Evolutionary conservation across 2,113 vertebrate genomes (phyloP), one percentile per base, ranked within the genome.

Genomic region (Alligator mississippiensis): DNA sequence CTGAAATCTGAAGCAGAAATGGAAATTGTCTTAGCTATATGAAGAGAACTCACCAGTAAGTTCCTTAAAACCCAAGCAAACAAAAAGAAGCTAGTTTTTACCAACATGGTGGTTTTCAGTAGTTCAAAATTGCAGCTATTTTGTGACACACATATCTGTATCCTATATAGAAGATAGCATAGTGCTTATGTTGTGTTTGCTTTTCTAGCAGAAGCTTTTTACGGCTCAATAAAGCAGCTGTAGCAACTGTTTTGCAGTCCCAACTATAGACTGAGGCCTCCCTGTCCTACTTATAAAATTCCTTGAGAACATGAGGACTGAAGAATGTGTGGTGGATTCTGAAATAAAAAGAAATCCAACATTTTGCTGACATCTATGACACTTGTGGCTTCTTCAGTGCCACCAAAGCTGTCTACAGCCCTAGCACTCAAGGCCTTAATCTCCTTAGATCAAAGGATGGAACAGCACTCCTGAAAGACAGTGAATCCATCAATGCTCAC

Each of bases 241-340:
- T 86, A 96, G 79, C 91, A 94, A 87, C 91, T 93, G 95, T 47
- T 47, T 47, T 47, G 94, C 90, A 86, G 91, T 63, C 79, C 2
- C 74, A 90, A 66, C 17, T 47, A 88, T 84, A 68, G 30, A 70
- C n/a, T 17, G 11, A 18, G n/a, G n/a, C 10, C n/a, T 6, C 34
- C 19, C 4, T 70, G 68, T 70, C 47, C 47, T 47, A 47, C 47
- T 47, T 47, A 47, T 47, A 47, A 47, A 47, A 47, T 47, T 47
- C 47, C 47, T 47, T 47, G 47, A 47, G 47, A 47, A 47, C 47
- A 47, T 47, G 47, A 47, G 47, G 9, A 47, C 47, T 47, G 47
- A 47, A 47, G 47, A 47, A 47, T 9, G 47, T 9, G 47, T 47
- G 8, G 47, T 47, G 9, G 47, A 47, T 47, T 47, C 47, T 9